Percentiles rank a stretch among this genome's conserved stretches.
These are phyloP conservation scores for Lepidothrix coronata DNA, from an alignment of 2,113 vertebrate species.

Conservation along the genomic window DNA sequence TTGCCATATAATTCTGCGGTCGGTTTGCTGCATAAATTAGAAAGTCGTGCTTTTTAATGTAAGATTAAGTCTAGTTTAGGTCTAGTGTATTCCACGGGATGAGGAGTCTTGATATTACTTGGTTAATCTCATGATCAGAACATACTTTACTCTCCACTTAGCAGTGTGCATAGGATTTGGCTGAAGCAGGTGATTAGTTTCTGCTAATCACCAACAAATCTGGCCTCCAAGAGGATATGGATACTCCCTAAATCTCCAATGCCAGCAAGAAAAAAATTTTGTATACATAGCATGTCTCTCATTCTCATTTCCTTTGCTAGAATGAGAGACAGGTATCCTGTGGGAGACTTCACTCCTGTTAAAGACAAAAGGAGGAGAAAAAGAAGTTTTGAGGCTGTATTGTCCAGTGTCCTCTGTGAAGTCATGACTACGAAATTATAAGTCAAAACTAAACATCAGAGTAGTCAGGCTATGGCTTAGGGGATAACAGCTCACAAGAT, in stretches of 20 bases:
- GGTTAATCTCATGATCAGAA: not conserved
- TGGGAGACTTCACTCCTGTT: not conserved
- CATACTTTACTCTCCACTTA: not conserved
- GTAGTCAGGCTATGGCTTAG: not conserved
- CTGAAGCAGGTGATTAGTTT: not conserved
- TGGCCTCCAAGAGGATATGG: not conserved
- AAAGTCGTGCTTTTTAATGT: not conserved
- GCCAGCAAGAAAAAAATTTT: not conserved
- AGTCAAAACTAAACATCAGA: not conserved
- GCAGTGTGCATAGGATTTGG: not conserved
- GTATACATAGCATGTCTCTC: not conserved
- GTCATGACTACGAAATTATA: rapidly evolving
- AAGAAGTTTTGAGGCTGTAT: not conserved
- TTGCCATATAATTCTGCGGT: not conserved
- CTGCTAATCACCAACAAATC: not conserved
- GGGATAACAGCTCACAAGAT: not conserved
- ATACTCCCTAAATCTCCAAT: not conserved
- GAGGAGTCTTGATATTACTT: not conserved
- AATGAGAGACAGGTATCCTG: not conserved
- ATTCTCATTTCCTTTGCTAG: not conserved
- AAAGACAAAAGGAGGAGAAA: not conserved
- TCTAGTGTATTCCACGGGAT: not conserved
- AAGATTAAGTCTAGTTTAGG: not conserved
- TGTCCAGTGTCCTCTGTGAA: not conserved
- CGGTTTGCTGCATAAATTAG: not conserved